These are phyloP conservation scores for Rhinichthys klamathensis DNA, from an alignment of 2,113 vertebrate species.

Conservation along the genomic window DNA sequence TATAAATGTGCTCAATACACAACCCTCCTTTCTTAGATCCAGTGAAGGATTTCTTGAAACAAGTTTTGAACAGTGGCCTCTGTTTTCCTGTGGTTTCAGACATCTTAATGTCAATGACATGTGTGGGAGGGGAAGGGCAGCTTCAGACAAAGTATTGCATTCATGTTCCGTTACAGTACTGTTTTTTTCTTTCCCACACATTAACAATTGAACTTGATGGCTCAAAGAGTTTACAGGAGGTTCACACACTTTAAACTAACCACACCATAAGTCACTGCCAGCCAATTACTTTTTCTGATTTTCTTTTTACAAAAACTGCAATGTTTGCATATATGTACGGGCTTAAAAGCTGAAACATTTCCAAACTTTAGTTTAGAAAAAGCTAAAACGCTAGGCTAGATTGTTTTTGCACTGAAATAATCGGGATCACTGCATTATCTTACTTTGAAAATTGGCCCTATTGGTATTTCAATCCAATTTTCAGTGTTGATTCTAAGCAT, in stretches of 20 bases:
- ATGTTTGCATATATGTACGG: not conserved
- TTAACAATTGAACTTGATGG: conserved; percentile 44
- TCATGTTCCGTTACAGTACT: conserved; percentile 33
- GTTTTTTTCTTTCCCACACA: conserved; percentile 35
- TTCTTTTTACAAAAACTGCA: not conserved
- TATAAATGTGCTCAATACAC: conserved; percentile 8
- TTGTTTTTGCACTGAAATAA: not conserved
- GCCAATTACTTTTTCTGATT: not conserved
- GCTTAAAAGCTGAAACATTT: not conserved
- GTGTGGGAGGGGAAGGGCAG: conserved; percentile 19
- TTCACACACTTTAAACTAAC: conserved; percentile 42
- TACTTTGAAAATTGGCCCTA: not conserved
- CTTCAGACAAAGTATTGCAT: conserved; percentile 28
- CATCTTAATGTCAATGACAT: conserved; percentile 39
- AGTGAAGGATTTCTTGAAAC: conserved; percentile 35
- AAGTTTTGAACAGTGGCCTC: conserved; percentile 41
- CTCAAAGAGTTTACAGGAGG: conserved; percentile 34
- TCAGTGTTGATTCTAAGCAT: not conserved
- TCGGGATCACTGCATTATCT: not conserved
- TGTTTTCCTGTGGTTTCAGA: conserved; percentile 46
- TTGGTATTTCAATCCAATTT: not conserved
- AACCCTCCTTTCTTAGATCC: conserved; percentile 23
- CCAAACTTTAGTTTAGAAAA: not conserved
- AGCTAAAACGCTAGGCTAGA: not conserved
- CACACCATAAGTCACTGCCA: not conserved